Conservation (phyloP, 2,797 vertebrate species). For the Tangara arthus region DNA sequence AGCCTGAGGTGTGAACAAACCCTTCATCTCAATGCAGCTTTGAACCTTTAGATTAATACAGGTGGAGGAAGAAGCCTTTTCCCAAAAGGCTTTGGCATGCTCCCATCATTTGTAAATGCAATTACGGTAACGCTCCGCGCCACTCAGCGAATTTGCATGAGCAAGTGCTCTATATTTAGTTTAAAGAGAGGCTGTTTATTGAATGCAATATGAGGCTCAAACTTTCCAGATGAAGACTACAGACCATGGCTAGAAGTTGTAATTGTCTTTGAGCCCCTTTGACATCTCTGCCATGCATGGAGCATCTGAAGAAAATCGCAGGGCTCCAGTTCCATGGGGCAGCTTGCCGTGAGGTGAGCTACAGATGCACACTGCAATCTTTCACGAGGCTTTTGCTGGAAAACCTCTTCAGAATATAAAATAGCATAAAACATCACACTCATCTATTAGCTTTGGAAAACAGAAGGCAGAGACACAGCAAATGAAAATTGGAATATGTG, state of each 20-base stretch:
- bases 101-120: conserved; percentile 1
- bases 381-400: neutral
- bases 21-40: neutral
- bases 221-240: neutral
- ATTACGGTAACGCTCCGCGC: neutral
- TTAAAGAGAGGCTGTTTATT: neutral
- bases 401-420: neutral
- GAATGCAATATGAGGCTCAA: neutral
- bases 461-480: neutral
- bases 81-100: neutral
- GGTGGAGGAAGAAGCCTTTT: neutral
- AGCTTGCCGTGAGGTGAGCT: neutral
- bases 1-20: neutral
- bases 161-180: conserved; percentile 15
- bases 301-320: neutral
- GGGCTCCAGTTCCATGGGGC: neutral
- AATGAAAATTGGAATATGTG: neutral
- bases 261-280: neutral
- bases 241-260: neutral
- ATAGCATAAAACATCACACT: neutral
- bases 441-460: conserved; percentile 25
- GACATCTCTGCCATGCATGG: neutral
- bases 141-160: neutral
- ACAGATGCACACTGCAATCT: neutral
- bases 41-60: conserved; percentile 6